These are phyloP conservation scores for Lepidostoma basale DNA, from an alignment of 1,140 invertebrate genomes.

Conservation along the genomic window DNA sequence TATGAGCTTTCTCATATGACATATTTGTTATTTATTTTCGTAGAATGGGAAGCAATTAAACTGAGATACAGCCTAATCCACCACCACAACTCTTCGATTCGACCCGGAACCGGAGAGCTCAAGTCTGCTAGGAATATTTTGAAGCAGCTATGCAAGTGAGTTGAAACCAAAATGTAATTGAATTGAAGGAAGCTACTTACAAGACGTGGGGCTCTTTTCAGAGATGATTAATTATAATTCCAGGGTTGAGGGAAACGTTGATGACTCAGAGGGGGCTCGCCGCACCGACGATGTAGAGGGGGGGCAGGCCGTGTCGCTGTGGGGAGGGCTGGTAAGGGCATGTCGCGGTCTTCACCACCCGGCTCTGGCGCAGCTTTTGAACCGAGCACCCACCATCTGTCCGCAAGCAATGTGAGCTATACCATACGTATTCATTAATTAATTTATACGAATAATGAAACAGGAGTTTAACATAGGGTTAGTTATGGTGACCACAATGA, in stretches of 20 bases:
- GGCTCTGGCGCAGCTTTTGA: constrained; percentile 52
- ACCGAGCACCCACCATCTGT: constrained; percentile 49
- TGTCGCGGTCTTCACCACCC: constrained; percentile 53
- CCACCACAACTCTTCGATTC: constrained; percentile 68
- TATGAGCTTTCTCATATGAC: too few relatives aligned
- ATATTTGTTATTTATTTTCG: constrained; percentile 32
- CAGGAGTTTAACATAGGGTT: too few relatives aligned
- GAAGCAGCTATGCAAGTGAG: constrained; percentile 67
- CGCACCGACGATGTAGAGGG: constrained; percentile 46
- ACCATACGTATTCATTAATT: background rate
- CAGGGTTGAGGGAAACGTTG: too few relatives aligned
- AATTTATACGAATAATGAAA: background rate
- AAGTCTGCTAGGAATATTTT: constrained; percentile 70
- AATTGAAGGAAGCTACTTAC: too few relatives aligned
- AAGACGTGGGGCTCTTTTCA: too few relatives aligned
- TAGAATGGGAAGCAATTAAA: constrained; percentile 55
- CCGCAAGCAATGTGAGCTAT: constrained; percentile 40
- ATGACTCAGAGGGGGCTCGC: background rate
- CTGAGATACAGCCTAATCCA: constrained; percentile 66
- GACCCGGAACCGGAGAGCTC: constrained; percentile 69
- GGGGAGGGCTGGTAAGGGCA: constrained; percentile 54
- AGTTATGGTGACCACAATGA: too few relatives aligned
- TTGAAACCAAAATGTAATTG: too few relatives aligned
- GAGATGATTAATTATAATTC: too few relatives aligned
- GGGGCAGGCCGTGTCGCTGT: constrained; percentile 54